Conservation (phyloP, 2,888 invertebrate species). For the Drosophila acutilabella region DNA sequence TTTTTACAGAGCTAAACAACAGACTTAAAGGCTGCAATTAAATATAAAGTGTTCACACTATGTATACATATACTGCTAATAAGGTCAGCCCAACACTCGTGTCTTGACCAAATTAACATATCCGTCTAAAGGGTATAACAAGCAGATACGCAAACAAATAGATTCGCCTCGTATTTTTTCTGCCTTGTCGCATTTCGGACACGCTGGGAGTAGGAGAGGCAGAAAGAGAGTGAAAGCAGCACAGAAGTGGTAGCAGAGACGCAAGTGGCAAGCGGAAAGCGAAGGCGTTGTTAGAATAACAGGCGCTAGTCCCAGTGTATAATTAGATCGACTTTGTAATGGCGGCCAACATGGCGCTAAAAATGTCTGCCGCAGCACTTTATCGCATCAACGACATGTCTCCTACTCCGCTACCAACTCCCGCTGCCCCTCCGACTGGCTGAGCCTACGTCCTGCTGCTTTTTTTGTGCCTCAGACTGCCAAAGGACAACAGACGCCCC, state of each 20-base stretch:
- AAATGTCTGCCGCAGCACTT: constrained; percentile 72
- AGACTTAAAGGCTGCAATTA: neutral
- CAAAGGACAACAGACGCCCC: constrained; percentile 56
- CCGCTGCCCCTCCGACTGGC: neutral
- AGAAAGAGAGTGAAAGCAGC: neutral
- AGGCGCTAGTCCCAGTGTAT: constrained; percentile 54
- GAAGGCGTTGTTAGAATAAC: constrained; percentile 55
- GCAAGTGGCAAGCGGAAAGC: neutral
- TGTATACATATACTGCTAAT: no score
- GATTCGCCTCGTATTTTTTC: constrained; percentile 41
- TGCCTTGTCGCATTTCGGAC: constrained; percentile 8
- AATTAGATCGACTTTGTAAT: constrained; percentile 75
- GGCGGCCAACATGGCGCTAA: constrained; percentile 72
- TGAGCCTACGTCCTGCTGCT: neutral
- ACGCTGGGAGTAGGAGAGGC: neutral
- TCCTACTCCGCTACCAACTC: neutral
- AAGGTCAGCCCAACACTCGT: neutral
- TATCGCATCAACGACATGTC: constrained; percentile 53
- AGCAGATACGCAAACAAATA: constrained; percentile 52
- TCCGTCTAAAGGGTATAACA: constrained; percentile 7
- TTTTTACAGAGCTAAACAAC: no score
- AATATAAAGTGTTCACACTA: neutral
- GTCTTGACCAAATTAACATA: neutral
- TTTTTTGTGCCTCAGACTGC: constrained; percentile 12
- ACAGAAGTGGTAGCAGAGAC: neutral